Evolutionary conservation across 2,797 vertebrate genomes (phyloP).

Genomic region (Arnoldichthys spilopterus): DNA sequence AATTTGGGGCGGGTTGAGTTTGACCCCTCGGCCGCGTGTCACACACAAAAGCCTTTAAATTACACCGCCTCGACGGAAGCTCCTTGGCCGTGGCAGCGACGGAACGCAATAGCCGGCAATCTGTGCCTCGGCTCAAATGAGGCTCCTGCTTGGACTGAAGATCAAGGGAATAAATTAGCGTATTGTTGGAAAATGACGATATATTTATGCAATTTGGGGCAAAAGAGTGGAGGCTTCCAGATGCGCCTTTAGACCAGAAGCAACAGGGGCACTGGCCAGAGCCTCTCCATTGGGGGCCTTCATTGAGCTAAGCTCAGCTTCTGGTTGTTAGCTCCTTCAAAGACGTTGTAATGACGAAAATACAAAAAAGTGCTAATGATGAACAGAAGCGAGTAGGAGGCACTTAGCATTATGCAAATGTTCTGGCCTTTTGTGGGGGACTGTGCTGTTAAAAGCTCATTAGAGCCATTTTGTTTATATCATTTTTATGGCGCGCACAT

Average conservation of each 20-base stretch:
- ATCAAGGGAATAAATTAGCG: slow-evolving; percentile 39
- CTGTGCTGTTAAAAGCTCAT: slow-evolving; percentile 22
- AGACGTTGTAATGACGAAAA: neutral
- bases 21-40: slow-evolving; percentile 26
- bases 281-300: neutral
- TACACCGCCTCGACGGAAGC: slow-evolving; percentile 10
- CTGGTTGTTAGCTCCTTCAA: too few relatives aligned
- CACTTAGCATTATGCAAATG: slow-evolving; percentile 25
- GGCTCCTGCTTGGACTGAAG: slow-evolving; percentile 31
- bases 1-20: slow-evolving; percentile 34
- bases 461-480: neutral
- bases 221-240: neutral
- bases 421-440: neutral
- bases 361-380: neutral
- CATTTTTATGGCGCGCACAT: neutral
- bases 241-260: neutral
- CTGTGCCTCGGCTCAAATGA: neutral
- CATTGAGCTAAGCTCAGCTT: neutral
- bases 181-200: neutral
- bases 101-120: slow-evolving; percentile 26
- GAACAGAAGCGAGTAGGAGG: neutral
- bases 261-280: neutral
- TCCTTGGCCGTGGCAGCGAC: slow-evolving; percentile 18
- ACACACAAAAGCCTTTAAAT: slow-evolving; percentile 38
- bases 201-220: slow-evolving; percentile 1